Evolutionary conservation across 2,113 vertebrate genomes (phyloP), one percentile per base, ranked within the genome.

Genomic region (Parus major): DNA sequence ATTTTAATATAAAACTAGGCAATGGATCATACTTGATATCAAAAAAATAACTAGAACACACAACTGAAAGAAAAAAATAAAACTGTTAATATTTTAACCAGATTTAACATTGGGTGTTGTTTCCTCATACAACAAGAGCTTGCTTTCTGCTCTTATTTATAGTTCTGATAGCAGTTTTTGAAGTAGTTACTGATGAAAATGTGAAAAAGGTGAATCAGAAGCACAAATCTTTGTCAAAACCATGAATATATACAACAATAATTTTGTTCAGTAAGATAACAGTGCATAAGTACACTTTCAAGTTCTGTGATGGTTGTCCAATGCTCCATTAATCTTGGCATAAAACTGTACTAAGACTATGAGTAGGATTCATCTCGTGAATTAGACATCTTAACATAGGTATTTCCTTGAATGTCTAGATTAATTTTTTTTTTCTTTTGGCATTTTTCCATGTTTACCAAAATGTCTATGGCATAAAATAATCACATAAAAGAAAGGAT

Each of bases 261-360:
- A 29, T 24, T 59, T 65, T 53, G 0, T 56, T 56, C 16, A 23
- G 17, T 46, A 55, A 46, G 15, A 12, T 7, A 57, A 11, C 7
- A 19, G 12, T 9, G 21, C 24, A 25, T 20, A 8, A 76, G 5
- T 24, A 64, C 5, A 19, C 0, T 0, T 19, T 44, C 10, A 69
- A 12, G 19, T 73, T 86, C 36, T 61, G 11, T 49, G 15, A 27
- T 22, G 3, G 10, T 76, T 94, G 76, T 86, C 33, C 64, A 23
- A 72, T 50, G 9, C 10, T 53, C 28, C 36, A 6, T 63, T 53
- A 28, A 29, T 52, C 12, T 69, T 4, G 0, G 0, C 66, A n/a
- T 41, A 55, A 85, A 71, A 16, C 20, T 66, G 14, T 44, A 41
- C 4, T 53, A 41, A 85, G 15, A n/a, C 12, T 49, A 11, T 57